phyloP scores from a whole-genome alignment of 2,113 vertebrate species.

The Myotis brandtii region DNA sequence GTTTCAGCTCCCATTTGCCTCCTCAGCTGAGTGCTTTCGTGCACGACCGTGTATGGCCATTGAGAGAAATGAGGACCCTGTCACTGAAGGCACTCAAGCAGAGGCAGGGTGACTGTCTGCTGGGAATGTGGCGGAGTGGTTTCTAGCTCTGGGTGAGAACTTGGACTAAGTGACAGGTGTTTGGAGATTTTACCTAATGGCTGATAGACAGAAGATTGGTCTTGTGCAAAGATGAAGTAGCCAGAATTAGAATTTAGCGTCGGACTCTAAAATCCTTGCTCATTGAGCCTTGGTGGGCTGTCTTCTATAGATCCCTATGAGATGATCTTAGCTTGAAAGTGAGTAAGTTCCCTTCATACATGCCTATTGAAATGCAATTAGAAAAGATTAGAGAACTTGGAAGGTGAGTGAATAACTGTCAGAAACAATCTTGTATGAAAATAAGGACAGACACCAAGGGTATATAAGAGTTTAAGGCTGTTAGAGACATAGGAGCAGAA shows the following conservation, averaged over 20 bases:
- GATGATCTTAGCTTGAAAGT: not conserved
- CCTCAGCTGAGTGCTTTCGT: not conserved
- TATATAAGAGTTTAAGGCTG: not conserved
- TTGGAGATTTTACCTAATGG: not conserved
- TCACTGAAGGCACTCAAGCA: not conserved
- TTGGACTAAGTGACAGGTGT: not conserved
- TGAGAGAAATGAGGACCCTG: not conserved
- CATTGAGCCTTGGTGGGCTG: not conserved
- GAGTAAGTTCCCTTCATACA: not conserved
- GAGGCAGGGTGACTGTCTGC: not conserved
- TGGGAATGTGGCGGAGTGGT: not conserved
- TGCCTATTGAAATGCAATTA: slow-evolving; percentile 22
- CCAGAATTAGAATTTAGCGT: not conserved
- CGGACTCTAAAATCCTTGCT: not conserved
- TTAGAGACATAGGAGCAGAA: not conserved
- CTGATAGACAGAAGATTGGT: not conserved
- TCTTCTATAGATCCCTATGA: not conserved
- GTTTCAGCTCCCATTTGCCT: not conserved
- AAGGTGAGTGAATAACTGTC: not conserved
- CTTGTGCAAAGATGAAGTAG: not conserved
- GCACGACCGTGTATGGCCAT: not conserved
- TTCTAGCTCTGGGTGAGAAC: not conserved
- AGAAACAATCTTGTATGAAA: not conserved
- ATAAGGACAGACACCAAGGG: not conserved
- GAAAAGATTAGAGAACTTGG: not conserved